These are phyloP conservation scores for Halichoeres trimaculatus DNA, from an alignment of 2,113 vertebrate genomes.

Conservation along the genomic window DNA sequence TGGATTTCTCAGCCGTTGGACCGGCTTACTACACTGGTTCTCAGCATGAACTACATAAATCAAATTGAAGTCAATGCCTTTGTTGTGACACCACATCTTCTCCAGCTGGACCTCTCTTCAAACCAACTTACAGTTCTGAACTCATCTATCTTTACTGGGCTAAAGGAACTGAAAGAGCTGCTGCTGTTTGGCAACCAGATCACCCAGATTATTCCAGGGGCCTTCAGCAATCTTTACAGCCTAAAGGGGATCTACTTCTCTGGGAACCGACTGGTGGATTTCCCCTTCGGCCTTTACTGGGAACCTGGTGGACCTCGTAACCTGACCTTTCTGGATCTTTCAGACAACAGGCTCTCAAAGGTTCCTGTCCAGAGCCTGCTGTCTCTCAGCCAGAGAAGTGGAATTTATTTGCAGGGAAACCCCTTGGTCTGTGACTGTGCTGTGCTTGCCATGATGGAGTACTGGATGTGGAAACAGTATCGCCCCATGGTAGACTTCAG, in stretches of 20 bases:
- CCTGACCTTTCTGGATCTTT: conserved; percentile 86
- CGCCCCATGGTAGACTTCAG: conserved; percentile 84
- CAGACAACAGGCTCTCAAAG: conserved; percentile 82
- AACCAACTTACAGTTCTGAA: conserved; percentile 83
- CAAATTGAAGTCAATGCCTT: conserved; percentile 82
- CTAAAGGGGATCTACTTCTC: conserved; percentile 87
- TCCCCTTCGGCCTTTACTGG: conserved; percentile 83
- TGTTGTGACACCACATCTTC: conserved; percentile 77
- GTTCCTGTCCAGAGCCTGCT: conserved; percentile 84
- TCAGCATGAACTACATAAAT: conserved; percentile 84
- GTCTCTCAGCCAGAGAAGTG: conserved; percentile 78
- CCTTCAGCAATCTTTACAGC: conserved; percentile 81
- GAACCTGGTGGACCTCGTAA: conserved; percentile 80
- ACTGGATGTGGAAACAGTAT: conserved; percentile 87
- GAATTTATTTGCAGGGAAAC: conserved; percentile 89
- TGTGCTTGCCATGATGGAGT: conserved; percentile 83
- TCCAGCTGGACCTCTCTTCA: conserved; percentile 87
- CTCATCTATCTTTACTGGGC: conserved; percentile 81
- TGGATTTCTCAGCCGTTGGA: conserved; percentile 82
- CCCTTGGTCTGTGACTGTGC: conserved; percentile 87
- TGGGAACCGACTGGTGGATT: conserved; percentile 79
- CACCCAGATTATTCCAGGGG: conserved; percentile 71
- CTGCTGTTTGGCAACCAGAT: conserved; percentile 89
- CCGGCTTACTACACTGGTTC: conserved; percentile 82
- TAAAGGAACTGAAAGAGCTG: conserved; percentile 83